Evolutionary conservation across 2,888 invertebrate genomes (phyloP).

Genomic region (Patella caerulea): DNA sequence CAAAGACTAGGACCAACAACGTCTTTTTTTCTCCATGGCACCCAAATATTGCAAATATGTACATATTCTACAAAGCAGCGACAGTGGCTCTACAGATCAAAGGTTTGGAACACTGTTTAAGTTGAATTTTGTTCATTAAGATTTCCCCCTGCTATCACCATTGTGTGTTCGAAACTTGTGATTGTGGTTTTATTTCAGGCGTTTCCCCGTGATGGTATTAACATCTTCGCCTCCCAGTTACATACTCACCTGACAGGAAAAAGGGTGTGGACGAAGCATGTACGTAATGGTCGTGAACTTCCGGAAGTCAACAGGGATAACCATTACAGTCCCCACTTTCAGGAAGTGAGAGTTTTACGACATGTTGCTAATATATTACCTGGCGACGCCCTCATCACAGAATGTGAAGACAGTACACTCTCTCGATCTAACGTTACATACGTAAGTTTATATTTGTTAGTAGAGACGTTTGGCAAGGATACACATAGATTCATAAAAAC

Average conservation of each 20-base stretch:
- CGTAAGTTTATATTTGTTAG: slow-evolving; percentile 52
- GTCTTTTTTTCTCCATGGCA: no score
- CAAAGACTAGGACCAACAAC: no score
- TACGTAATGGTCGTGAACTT: slow-evolving; percentile 85
- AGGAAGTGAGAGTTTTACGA: slow-evolving; percentile 91
- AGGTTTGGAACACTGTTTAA: no score
- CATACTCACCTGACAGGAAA: slow-evolving; percentile 95
- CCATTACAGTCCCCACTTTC: slow-evolving; percentile 98
- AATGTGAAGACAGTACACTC: slow-evolving; percentile 88
- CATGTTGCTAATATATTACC: slow-evolving; percentile 81
- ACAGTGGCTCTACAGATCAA: no score
- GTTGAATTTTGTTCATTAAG: no score
- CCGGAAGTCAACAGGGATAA: slow-evolving; percentile 88
- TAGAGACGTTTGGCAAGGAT: no score
- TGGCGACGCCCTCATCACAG: slow-evolving; percentile 93
- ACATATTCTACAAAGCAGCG: no score
- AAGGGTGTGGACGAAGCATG: slow-evolving; percentile 86
- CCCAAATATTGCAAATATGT: no score
- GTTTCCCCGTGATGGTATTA: slow-evolving; percentile 85
- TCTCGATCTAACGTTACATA: slow-evolving; percentile 84
- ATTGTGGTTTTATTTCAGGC: slow-evolving; percentile 46
- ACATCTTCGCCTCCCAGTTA: slow-evolving; percentile 94
- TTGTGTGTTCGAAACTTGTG: no score
- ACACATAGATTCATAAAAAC: no score
- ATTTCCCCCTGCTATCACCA: no score